Evolutionary conservation across 1,140 invertebrate genomes (phyloP), one percentile per base, ranked within the genome.

Genomic region (Plutomurus gul): DNA sequence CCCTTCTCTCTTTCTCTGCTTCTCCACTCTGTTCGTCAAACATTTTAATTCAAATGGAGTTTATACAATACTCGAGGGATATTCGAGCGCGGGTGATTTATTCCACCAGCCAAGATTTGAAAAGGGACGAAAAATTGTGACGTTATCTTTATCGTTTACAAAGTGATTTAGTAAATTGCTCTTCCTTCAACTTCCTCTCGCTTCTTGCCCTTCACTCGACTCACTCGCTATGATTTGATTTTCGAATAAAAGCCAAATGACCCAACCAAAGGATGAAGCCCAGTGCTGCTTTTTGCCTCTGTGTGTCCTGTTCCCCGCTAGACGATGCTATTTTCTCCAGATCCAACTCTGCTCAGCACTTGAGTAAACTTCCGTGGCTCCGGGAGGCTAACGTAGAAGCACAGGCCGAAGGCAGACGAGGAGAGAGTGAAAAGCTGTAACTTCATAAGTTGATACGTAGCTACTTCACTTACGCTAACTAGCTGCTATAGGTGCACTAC

Each of bases 121-220:
- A 77, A 74, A 72, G 39, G 70, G 70, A 72, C 70, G 51, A 79
- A 73, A 79, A 79, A 75, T 75, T 75, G 78, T 65, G 49, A 75
- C 51, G 51, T 70, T 79, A 79, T 79, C 78, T 74, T 39, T 18
- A 51, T 76, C 47, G 37, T 36, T 65, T 65, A 20, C 49, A 79
- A 75, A 79, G 78, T 79, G 78, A 79, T 79, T 79, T 75, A 49
- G 20, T 36, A 79, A 79, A 79, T 79, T 72, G 78, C 46, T 36
- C 36, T 47, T 37, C 40, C 70, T 72, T 43, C 70, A 27, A 51
- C 49, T 73, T 46, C 73, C 71, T 56, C 49, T 51, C 46, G 43
- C 73, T 27, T 25, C 27, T 30, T 65, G 56, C 56, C 56, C 30
- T 49, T 76, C 37, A 76, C 47, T 76, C 25, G 25, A 37, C 30